Base-by-base conservation (phyloP, 2,888 invertebrate genomes). In the Andrena camellia region DNA sequence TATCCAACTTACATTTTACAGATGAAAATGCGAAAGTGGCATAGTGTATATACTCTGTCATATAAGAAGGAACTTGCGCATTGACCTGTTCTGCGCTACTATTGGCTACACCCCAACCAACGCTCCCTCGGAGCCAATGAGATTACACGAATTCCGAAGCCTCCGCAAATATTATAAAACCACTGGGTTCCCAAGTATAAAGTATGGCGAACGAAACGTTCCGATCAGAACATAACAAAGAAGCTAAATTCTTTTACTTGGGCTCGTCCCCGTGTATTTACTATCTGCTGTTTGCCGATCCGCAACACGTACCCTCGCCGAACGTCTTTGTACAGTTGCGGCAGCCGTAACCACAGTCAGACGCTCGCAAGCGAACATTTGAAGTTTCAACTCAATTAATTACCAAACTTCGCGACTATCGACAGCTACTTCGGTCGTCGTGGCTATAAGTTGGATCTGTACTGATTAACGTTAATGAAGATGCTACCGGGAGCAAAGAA, bases 331-430 rank as follows among this genome's bases (percentile, higher is more conserved):
- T 33, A 52, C 75, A 68, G 68, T 35, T 71, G 52, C 52, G 33
- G 73, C 20, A 42, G 64, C 52, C n/a, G 54, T n/a, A 64, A 54
- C 72, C 68, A 29, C 75, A 72, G n/a, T 2, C 63, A 59, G 68
- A 64, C 57, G 33, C 63, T 81, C 71, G 6, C 70, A 48, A 60
- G 52, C 50, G 68, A 81, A 76, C 72, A 68, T 83, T 80, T 63
- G 20, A 67, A 83, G 82, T 72, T 57, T 29, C 48, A 71, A 76
- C 50, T 63, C 74, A 57, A 84, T 81, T 74, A 81, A 84, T 69
- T 84, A 73, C 77, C 29, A 70, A 86, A 86, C 78, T 86, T 77
- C 26, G 42, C 29, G 67, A 81, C 72, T 77, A 84, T 86, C 76
- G 75, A 78, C 66, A 74, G 63, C 79, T 74, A 78, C 78, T 74